A percentile compares a stretch with the other conserved stretches of the same genome.
phyloP scores from a whole-genome alignment of 2,797 vertebrate species.

The Botia kubotai region DNA sequence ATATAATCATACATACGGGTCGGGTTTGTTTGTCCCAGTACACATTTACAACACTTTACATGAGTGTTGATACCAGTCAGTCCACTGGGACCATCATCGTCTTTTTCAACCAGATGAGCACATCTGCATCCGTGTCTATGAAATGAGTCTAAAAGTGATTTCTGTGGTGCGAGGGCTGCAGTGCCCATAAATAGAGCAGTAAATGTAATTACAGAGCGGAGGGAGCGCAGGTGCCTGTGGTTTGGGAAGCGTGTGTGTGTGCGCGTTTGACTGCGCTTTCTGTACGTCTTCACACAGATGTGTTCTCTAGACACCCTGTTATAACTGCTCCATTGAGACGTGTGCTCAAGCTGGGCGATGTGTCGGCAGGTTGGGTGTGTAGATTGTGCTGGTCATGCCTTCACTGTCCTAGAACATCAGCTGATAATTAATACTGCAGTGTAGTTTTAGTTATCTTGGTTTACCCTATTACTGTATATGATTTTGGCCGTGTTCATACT shows the following conservation, averaged over 20 bases:
- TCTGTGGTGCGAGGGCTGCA: neutral
- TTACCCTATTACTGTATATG: neutral
- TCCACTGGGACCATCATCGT: neutral
- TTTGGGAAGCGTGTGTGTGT: slow-evolving; percentile 20
- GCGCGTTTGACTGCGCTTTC: neutral
- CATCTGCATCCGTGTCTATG: slow-evolving; percentile 31
- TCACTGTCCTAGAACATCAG: neutral
- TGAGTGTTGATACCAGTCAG: slow-evolving; percentile 16
- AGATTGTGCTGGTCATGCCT: neutral
- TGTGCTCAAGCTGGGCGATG: slow-evolving; percentile 33
- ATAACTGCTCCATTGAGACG: slow-evolving; percentile 33
- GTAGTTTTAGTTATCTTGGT: slow-evolving; percentile 14
- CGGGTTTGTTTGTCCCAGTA: neutral
- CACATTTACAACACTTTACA: neutral
- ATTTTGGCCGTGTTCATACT: neutral
- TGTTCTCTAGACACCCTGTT: slow-evolving; percentile 25
- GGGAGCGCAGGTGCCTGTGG: slow-evolving; percentile 26
- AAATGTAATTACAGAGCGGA: slow-evolving; percentile 33
- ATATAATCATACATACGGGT: neutral
- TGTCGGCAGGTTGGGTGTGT: slow-evolving; percentile 29
- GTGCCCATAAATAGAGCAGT: slow-evolving; percentile 46
- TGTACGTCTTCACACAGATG: slow-evolving; percentile 42
- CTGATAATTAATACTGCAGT: slow-evolving; percentile 31
- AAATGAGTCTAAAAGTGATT: slow-evolving; percentile 27
- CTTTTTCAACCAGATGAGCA: neutral